Evolutionary conservation across 2,113 vertebrate species (phyloP), one percentile per base, ranked within the genome.

Genomic region (Amazona vittata): DNA sequence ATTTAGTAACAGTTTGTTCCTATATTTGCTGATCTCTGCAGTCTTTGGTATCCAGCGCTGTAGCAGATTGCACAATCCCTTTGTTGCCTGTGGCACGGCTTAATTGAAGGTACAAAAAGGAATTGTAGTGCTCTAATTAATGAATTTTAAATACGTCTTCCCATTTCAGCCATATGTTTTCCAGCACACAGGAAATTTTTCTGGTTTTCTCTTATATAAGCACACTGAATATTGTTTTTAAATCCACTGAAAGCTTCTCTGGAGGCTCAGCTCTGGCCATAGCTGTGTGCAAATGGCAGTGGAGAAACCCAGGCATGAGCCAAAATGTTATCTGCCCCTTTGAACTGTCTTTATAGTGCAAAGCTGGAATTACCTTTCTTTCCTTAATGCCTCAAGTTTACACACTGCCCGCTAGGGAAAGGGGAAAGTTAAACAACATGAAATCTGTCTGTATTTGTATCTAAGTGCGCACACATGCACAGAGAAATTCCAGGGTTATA

Each of bases 381-480:
- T 15, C 9, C 29, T 55, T 50, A 24, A 33, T 78, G 37, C 43
- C 28, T 68, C 11, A 43, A 74, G 49, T 6, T 63, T 49, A 39
- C 0, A 1, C 59, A n/a, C 14, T 4, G 2, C 41, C 20, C 26
- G 22, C 1, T 35, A 17, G 44, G 50, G 83, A 64, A 60, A 26
- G 41, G 21, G 39, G 41, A 41, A 82, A 29, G 19, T 26, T 50
- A 49, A 86, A 65, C 9, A 69, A 28, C 19, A 13, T 60, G 24
- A 44, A 79, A 22, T 33, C 41, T 43, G 15, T n/a, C 7, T 82
- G 15, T 86, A 22, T 76, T 71, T 67, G 33, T 2, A 3, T 52
- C 10, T 74, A 79, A 39, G n/a, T 28, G 29, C 2, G 0, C 5
- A 79, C n/a, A 33, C 2, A 1, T 22, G 10, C 11, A 24, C 6